Percentiles rank a stretch among this genome's conserved stretches.
phyloP scores from a whole-genome alignment of 2,888 invertebrate species.

The Meghimatium bilineatum region DNA sequence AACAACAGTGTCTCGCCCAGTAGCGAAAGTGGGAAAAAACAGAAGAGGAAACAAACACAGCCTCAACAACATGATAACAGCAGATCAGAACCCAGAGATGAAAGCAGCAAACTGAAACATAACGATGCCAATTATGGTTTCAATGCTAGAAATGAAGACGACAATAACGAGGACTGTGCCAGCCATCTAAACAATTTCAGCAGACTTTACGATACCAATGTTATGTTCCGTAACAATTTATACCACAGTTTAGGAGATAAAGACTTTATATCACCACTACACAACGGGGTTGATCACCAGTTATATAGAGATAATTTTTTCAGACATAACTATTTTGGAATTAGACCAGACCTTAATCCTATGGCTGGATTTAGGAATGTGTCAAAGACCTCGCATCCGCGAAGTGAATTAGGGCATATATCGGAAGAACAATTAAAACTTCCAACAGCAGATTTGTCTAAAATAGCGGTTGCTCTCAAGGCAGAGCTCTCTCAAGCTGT shows the following conservation, averaged over 20 bases:
- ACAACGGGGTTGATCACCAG: slow-evolving; percentile 42
- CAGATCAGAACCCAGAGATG: neutral
- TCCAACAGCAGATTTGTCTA: slow-evolving; percentile 84
- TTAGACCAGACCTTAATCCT: slow-evolving; percentile 38
- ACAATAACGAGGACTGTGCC: neutral
- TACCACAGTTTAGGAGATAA: slow-evolving; percentile 29
- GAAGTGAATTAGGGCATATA: slow-evolving; percentile 41
- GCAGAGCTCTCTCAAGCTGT: slow-evolving; percentile 83
- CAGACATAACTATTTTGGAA: slow-evolving; percentile 32
- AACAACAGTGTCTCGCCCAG: slow-evolving; percentile 18
- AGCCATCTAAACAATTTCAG: neutral
- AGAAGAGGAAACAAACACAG: slow-evolving; percentile 44
- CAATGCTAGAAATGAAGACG: neutral
- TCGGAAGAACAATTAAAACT: slow-evolving; percentile 51
- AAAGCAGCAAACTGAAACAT: neutral
- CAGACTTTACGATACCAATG: neutral
- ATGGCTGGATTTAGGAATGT: slow-evolving; percentile 32
- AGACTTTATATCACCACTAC: slow-evolving; percentile 3
- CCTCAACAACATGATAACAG: slow-evolving; percentile 47
- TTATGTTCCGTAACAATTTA: slow-evolving; percentile 23
- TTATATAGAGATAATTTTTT: slow-evolving; percentile 41
- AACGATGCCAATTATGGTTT: neutral
- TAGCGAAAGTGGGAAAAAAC: slow-evolving; percentile 36
- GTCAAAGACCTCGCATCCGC: slow-evolving; percentile 17
- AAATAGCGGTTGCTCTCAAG: slow-evolving; percentile 93